These are phyloP conservation scores for Heterodera carotae DNA, from an alignment of 1,140 invertebrate species.

Conservation along the genomic window DNA sequence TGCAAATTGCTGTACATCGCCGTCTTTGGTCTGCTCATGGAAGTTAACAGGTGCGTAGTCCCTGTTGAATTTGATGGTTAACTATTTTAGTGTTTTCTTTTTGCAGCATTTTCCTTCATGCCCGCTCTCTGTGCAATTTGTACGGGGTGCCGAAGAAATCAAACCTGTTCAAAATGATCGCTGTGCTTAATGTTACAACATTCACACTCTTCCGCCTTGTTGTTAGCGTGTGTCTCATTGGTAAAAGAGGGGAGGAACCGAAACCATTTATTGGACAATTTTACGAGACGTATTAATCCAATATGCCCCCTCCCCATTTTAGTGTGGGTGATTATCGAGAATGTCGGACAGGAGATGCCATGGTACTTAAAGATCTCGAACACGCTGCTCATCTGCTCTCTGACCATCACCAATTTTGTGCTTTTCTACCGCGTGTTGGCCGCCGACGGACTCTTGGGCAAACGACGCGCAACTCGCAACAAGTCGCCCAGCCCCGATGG, in stretches of 20 bases:
- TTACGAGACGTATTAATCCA: too few species aligned
- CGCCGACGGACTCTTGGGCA: slow-evolving; percentile 63
- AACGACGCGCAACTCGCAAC: too few species aligned
- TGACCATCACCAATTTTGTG: slow-evolving; percentile 58
- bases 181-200: slow-evolving; percentile 58
- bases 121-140: slow-evolving; percentile 59
- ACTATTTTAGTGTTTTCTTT: too few species aligned
- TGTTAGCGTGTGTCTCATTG: slow-evolving; percentile 35
- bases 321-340: slow-evolving; percentile 10
- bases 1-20: slow-evolving; percentile 57
- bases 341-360: not conserved
- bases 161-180: slow-evolving; percentile 56
- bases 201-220: slow-evolving; percentile 62
- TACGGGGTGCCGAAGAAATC: slow-evolving; percentile 58
- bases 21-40: slow-evolving; percentile 62
- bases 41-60: slow-evolving; percentile 59
- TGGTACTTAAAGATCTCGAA: slow-evolving; percentile 18
- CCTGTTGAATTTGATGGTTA: too few species aligned
- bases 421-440: slow-evolving; percentile 62
- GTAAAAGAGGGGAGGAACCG: not conserved
- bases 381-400: not conserved
- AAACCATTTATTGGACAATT: not conserved
- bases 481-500: too few species aligned
- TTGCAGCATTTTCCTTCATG: slow-evolving; percentile 56
- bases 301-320: too few species aligned